Conservation (phyloP, 2,113 vertebrate species). For the Prochilodus magdalenae region DNA sequence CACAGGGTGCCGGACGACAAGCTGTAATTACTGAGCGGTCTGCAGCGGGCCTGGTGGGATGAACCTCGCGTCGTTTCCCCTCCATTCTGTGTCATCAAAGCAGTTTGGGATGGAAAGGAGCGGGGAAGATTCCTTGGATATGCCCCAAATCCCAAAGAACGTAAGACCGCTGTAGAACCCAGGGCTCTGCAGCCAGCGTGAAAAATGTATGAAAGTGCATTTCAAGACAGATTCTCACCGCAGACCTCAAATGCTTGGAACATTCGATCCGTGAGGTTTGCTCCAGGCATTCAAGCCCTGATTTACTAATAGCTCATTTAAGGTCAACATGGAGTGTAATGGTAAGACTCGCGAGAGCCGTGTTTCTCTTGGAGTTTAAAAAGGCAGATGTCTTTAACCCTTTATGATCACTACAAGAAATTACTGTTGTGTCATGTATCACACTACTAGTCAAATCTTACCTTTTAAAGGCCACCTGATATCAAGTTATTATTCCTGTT, state of each 20-base stretch:
- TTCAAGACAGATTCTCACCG: conserved; percentile 30
- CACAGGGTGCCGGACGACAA: conserved; percentile 17
- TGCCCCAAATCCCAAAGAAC: neutral
- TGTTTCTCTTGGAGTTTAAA: neutral
- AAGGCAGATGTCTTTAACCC: too few relatives aligned
- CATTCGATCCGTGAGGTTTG: neutral
- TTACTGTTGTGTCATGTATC: too few relatives aligned
- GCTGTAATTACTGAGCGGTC: conserved; percentile 47
- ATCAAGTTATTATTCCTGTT: too few relatives aligned
- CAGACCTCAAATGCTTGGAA: conserved; percentile 33
- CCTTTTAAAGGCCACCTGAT: too few relatives aligned
- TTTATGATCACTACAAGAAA: too few relatives aligned
- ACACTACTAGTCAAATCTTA: too few relatives aligned
- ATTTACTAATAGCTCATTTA: neutral
- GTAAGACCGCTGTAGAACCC: conserved; percentile 2
- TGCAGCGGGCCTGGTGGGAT: neutral
- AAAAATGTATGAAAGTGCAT: conserved; percentile 3
- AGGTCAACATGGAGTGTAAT: neutral
- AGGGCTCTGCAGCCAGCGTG: conserved; percentile 18
- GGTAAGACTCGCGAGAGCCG: neutral
- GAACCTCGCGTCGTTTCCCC: neutral
- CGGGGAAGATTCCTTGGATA: conserved; percentile 20
- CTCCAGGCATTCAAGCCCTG: neutral
- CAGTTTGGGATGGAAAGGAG: conserved; percentile 23
- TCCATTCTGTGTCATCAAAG: conserved; percentile 22